Base-by-base conservation (phyloP, 2,888 invertebrate genomes). In the Acrobasis suavella region DNA sequence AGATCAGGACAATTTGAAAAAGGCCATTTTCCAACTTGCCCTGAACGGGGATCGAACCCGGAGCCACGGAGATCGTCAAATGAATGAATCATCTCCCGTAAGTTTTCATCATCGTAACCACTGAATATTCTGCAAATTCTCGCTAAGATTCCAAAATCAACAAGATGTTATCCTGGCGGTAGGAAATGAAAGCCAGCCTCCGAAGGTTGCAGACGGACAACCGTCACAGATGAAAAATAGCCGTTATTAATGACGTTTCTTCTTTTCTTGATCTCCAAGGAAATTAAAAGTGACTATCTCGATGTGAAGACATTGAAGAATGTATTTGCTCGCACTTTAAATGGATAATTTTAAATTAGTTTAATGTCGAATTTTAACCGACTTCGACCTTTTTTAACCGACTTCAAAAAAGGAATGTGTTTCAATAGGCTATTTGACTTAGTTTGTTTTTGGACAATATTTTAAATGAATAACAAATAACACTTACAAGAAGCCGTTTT, bases 151-250 rank as follows among this genome's bases (percentile, higher is more conserved):
- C 39, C 15, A 39, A 46, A 42, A 22, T 56, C 56, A 54, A 38
- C 54, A 56, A 56, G 56, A 56, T 56, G 56, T 22, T 46, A 56
- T 56, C 42, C 5, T 46, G 38, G 9, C 54, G 12, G n/a, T 15
- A 56, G 56, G 56, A 56, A 56, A 56, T 56, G 46, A 22, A 56
- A 42, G 56, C 17, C 16, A 12, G 14, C 22, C 42, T 14, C 46
- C 46, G n/a, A n/a, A 6, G 42, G 32, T 32, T 39, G 42, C 12
- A 6, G 55, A 55, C 55, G 22, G 42, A 42, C 42, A 15, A 14
- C 9, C 38, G 42, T 42, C 56, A 56, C 17, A 56, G 56, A 56
- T 46, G 56, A 56, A 56, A 56, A 56, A 56, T 56, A 56, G 42
- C 16, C 56, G 22, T 56, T 56, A 56, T 56, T 56, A 17, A 56